A percentile compares a stretch with the other conserved stretches of the same genome.
These are phyloP conservation scores for Acanthopleura granulata DNA, from an alignment of 2,888 invertebrate species.

Conservation along the genomic window DNA sequence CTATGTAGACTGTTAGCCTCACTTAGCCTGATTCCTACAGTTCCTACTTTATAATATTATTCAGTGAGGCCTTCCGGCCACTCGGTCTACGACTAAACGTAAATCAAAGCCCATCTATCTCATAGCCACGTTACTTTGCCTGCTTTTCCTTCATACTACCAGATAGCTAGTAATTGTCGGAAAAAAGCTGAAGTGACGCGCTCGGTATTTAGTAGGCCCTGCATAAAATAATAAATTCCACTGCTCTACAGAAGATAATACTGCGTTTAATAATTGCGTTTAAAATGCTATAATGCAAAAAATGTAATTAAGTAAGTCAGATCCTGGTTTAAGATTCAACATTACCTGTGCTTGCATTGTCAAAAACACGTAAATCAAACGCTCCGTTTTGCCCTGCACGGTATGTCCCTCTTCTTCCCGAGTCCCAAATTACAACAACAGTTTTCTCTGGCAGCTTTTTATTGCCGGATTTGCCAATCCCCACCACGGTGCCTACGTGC, in stretches of 20 bases:
- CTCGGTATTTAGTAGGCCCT: too few species aligned
- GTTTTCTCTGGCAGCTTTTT: constrained; percentile 79
- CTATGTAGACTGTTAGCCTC: too few species aligned
- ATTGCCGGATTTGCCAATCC: constrained; percentile 24
- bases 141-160: too few species aligned
- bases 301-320: not conserved
- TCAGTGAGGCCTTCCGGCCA: too few species aligned
- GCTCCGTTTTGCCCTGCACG: constrained; percentile 85
- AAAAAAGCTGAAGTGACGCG: too few species aligned
- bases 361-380: constrained; percentile 83
- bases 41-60: too few species aligned
- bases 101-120: too few species aligned
- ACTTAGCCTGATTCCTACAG: not conserved
- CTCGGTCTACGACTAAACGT: too few species aligned
- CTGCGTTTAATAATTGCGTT: not conserved
- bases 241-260: too few species aligned
- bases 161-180: too few species aligned
- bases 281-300: not conserved
- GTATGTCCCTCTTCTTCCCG: constrained; percentile 73
- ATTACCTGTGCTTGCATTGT: constrained; percentile 85
- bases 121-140: too few species aligned
- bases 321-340: not conserved
- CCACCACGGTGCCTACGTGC: constrained; percentile 71
- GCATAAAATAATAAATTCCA: too few species aligned
- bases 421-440: constrained; percentile 87